A percentile compares a stretch with the other conserved stretches of the same genome.
phyloP scores from a whole-genome alignment of 2,797 vertebrate species.

The Anguilla megastoma region DNA sequence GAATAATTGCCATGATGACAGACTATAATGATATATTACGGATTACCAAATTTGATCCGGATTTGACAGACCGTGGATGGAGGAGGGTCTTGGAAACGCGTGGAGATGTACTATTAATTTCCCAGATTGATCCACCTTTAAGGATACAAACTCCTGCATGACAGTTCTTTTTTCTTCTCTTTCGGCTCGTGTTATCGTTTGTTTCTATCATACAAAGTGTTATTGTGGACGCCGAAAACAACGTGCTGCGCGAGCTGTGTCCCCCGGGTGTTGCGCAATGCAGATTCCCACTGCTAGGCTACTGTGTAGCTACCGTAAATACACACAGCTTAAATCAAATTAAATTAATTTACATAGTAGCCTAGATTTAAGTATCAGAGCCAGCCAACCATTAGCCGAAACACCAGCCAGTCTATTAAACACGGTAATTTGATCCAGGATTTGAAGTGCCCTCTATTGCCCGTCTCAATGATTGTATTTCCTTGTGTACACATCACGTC shows the following conservation, averaged over 20 bases:
- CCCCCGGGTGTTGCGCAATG: not conserved
- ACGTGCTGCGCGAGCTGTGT: not conserved
- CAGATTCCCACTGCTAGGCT: not conserved
- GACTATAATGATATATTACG: not conserved
- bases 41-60: not conserved
- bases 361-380: not conserved
- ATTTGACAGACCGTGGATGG: not conserved
- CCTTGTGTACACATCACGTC: no score
- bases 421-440: not conserved
- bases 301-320: not conserved
- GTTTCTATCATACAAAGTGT: not conserved
- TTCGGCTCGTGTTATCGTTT: not conserved
- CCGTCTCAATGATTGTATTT: no score
- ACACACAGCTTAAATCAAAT: not conserved
- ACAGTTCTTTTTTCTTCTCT: not conserved
- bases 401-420: not conserved
- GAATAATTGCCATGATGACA: not conserved
- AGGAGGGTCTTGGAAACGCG: not conserved
- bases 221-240: not conserved
- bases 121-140: not conserved
- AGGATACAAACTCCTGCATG: not conserved
- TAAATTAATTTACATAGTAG: not conserved
- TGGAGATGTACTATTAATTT: not conserved
- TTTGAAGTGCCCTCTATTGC: not conserved
- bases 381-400: not conserved